phyloP scores from a whole-genome alignment of 2,888 invertebrate species.

The Eustalomyia histrio region DNA sequence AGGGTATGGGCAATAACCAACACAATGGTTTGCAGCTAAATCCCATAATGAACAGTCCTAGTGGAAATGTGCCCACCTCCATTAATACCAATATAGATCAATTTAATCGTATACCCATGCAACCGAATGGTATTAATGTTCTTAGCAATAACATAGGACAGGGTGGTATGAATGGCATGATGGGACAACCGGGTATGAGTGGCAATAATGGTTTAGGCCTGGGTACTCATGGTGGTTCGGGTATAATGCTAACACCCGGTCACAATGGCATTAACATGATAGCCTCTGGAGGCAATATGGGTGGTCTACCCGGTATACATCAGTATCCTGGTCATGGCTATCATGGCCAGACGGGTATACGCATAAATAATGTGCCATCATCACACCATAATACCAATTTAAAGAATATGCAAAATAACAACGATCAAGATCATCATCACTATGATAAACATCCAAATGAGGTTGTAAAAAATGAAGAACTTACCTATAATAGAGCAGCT shows the following conservation, averaged over 20 bases:
- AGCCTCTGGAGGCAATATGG: constrained; percentile 70
- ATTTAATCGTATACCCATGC: constrained; percentile 78
- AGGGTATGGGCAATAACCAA: constrained; percentile 63
- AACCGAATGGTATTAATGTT: constrained; percentile 71
- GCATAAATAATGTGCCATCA: constrained; percentile 79
- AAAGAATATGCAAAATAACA: constrained; percentile 70
- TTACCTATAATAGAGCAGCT: constrained; percentile 85
- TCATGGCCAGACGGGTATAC: constrained; percentile 76
- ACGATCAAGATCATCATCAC: constrained; percentile 81
- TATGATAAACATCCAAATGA: constrained; percentile 94
- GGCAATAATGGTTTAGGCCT: constrained; percentile 58
- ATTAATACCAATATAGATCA: constrained; percentile 79
- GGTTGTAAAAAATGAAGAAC: constrained; percentile 94
- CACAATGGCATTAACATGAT: constrained; percentile 74
- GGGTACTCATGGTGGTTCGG: constrained; percentile 67
- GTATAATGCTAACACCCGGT: constrained; percentile 71
- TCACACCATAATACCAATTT: constrained; percentile 74
- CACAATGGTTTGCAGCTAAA: constrained; percentile 69
- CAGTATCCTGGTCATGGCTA: constrained; percentile 67
- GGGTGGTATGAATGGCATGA: constrained; percentile 63
- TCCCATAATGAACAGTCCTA: constrained; percentile 68
- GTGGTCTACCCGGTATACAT: constrained; percentile 62
- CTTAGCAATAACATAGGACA: constrained; percentile 73
- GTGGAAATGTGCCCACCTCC: constrained; percentile 72
- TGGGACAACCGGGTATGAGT: constrained; percentile 53